Conservation (phyloP, 2,113 vertebrate genomes). For the Symphodus melops region DNA sequence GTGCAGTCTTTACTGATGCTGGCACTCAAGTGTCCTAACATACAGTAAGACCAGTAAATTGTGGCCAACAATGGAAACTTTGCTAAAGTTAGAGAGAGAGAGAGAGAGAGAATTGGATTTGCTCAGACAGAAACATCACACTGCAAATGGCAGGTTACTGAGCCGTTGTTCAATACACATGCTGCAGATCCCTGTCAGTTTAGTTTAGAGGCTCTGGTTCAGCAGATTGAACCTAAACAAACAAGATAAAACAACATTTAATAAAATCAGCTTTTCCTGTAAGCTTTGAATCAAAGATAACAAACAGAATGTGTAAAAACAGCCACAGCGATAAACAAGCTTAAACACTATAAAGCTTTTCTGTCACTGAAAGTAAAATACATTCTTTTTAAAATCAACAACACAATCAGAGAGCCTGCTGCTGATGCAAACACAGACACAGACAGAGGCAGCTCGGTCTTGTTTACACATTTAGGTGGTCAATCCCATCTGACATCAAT, state of each 20-base stretch:
- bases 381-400: conserved; percentile 15
- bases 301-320: conserved; percentile 14
- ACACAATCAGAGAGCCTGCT: neutral
- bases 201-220: conserved; percentile 23
- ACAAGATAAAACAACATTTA: conserved; percentile 58
- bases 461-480: conserved; percentile 46
- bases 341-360: conserved; percentile 10
- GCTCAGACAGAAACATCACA: neutral
- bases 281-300: conserved; percentile 42
- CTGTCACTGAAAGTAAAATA: conserved; percentile 12
- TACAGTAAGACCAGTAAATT: conserved; percentile 30
- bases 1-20: neutral
- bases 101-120: conserved; percentile 2
- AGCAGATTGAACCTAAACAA: conserved; percentile 55
- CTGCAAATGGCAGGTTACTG: neutral
- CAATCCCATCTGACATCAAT: conserved; percentile 43
- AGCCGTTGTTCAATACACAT: conserved; percentile 15
- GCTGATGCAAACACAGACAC: conserved; percentile 16
- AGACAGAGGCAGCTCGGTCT: neutral
- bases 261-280: conserved; percentile 47
- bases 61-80: conserved; percentile 11
- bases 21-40: neutral
- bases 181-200: conserved; percentile 10
- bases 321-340: conserved; percentile 36
- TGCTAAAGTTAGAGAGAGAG: neutral